phyloP scores from a whole-genome alignment of 2,113 vertebrate species.

The Chionis minor region DNA sequence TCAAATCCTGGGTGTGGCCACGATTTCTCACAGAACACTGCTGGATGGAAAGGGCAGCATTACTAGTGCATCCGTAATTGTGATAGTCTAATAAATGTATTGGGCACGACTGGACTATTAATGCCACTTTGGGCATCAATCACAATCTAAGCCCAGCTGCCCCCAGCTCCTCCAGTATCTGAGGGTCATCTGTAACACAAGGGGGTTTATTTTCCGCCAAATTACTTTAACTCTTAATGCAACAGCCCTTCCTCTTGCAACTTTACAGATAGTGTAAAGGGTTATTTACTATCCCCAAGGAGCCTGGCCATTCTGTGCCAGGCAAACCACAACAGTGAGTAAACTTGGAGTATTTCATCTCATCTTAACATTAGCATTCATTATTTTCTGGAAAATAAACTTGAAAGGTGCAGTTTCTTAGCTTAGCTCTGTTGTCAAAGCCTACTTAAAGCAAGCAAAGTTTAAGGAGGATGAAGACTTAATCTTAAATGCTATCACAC shows the following conservation, averaged over 20 bases:
- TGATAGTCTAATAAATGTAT: too few relatives aligned
- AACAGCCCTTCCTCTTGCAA: not conserved
- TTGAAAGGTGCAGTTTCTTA: not conserved
- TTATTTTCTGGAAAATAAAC: not conserved
- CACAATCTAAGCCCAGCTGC: too few relatives aligned
- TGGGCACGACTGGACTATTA: too few relatives aligned
- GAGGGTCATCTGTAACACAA: too few relatives aligned
- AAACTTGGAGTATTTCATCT: not conserved
- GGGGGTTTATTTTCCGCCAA: too few relatives aligned
- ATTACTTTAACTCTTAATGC: too few relatives aligned
- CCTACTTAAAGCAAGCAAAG: not conserved
- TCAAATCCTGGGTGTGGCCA: too few relatives aligned
- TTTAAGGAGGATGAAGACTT: not conserved
- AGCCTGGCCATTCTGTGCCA: not conserved
- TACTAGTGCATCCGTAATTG: too few relatives aligned
- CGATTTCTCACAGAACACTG: too few relatives aligned
- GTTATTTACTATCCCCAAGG: not conserved
- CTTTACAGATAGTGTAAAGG: not conserved
- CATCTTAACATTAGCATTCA: not conserved
- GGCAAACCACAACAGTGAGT: not conserved
- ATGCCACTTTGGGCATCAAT: too few relatives aligned
- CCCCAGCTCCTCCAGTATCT: too few relatives aligned
- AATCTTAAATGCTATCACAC: not conserved
- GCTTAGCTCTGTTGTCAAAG: not conserved
- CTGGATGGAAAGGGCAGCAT: too few relatives aligned